A percentile compares a stretch with the other conserved stretches of the same genome.
Evolutionary conservation across 2,888 invertebrate species (phyloP).

Genomic region (Sesia apiformis): DNA sequence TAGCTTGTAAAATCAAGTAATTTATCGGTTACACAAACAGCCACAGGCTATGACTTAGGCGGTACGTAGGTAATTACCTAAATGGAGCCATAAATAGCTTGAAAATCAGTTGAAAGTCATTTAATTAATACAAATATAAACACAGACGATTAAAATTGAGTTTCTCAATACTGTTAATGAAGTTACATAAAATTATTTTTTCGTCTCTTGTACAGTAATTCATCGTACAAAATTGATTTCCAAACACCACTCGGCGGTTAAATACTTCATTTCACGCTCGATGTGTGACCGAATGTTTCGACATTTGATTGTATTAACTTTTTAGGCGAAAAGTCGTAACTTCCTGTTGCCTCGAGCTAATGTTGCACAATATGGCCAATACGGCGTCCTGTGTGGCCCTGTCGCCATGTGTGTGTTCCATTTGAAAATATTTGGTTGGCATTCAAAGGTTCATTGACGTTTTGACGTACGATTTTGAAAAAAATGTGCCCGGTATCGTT

Average conservation of each 20-base stretch:
- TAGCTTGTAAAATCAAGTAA: too few species aligned
- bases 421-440: conserved; percentile 58
- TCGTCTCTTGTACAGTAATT: conserved; percentile 1
- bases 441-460: conserved; percentile 61
- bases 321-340: conserved; percentile 44
- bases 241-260: conserved; percentile 22
- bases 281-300: conserved; percentile 45
- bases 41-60: too few species aligned
- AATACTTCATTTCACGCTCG: conserved; percentile 59
- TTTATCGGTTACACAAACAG: too few species aligned
- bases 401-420: conserved; percentile 49
- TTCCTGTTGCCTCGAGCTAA: conserved; percentile 37
- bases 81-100: too few species aligned
- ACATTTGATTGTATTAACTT: conserved; percentile 50
- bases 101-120: too few species aligned
- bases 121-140: too few species aligned
- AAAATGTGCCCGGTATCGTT: conserved; percentile 39
- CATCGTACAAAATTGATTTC: conserved; percentile 43
- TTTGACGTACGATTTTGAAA: conserved; percentile 43
- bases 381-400: conserved; percentile 61
- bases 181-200: too few species aligned
- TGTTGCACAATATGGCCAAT: conserved; percentile 44
- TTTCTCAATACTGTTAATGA: too few species aligned
- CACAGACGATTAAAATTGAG: too few species aligned
- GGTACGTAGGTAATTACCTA: too few species aligned